Evolutionary conservation across 2,888 invertebrate species (phyloP).

Genomic region (Agonopterix subpropinquella): DNA sequence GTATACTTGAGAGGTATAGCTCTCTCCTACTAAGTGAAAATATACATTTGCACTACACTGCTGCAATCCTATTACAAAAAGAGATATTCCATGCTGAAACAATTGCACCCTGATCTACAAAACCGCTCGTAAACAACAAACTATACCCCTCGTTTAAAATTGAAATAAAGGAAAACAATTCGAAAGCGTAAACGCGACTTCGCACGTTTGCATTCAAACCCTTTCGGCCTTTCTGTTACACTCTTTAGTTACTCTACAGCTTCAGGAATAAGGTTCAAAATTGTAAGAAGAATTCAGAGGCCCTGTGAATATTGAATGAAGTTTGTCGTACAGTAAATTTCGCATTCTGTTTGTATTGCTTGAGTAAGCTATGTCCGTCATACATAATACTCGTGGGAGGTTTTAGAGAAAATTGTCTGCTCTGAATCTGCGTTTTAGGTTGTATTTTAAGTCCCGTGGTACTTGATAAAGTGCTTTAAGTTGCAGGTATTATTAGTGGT

Average conservation of each 20-base stretch:
- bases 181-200: conserved; percentile 1
- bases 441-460: no score
- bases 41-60: no score
- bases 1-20: no score
- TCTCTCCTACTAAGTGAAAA: no score
- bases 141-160: no score
- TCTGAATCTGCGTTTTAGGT: no score
- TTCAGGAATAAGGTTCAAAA: conserved; percentile 2
- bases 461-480: no score
- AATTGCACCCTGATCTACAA: no score
- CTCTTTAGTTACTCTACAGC: not conserved
- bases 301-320: conserved; percentile 14
- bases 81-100: no score
- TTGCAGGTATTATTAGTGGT: no score
- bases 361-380: conserved; percentile 2
- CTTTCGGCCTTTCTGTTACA: not conserved
- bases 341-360: conserved; percentile 20
- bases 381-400: conserved; percentile 1
- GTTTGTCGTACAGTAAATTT: conserved; percentile 16
- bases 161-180: conserved; percentile 1
- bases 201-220: conserved; percentile 6
- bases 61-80: no score
- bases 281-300: not conserved
- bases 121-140: no score
- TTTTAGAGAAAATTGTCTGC: not conserved